Evolutionary conservation across 2,797 vertebrate species (phyloP).

Genomic region (Phrynocephalus forsythii): DNA sequence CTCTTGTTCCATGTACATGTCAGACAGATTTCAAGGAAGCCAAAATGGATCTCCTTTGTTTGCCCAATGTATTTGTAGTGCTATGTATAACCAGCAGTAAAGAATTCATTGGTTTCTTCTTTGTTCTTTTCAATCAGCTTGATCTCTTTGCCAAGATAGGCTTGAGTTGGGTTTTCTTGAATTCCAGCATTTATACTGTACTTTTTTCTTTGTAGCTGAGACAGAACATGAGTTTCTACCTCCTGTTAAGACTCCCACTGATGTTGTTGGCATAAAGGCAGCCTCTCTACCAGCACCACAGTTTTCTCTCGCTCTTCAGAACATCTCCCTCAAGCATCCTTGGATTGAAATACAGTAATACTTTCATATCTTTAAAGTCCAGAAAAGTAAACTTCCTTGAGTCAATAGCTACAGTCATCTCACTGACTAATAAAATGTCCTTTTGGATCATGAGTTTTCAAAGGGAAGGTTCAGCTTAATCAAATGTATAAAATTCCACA

Average conservation of each 20-base stretch:
- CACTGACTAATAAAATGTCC: too few relatives aligned
- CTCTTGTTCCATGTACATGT: not conserved
- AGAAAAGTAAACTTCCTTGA: not conserved
- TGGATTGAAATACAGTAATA: constrained; percentile 90
- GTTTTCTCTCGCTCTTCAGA: constrained; percentile 78
- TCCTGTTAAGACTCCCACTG: constrained; percentile 83
- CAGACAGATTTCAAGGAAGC: not conserved
- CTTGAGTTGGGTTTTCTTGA: not conserved
- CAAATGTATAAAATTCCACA: not conserved
- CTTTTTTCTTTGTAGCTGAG: constrained; percentile 46
- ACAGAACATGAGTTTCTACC: constrained; percentile 83
- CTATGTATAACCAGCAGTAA: not conserved
- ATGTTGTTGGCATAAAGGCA: constrained; percentile 86
- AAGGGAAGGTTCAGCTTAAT: not conserved
- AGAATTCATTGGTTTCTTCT: not conserved
- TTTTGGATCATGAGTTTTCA: not conserved
- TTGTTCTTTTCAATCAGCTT: not conserved
- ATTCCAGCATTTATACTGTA: not conserved
- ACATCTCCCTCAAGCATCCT: constrained; percentile 91
- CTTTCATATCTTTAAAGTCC: not conserved
- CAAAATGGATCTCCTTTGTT: not conserved
- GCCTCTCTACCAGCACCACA: constrained; percentile 78
- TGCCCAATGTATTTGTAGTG: not conserved
- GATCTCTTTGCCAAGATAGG: not conserved
- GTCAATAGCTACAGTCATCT: not conserved